Base-by-base conservation (phyloP, 2,888 invertebrate genomes). In the Ametastegia equiseti region DNA sequence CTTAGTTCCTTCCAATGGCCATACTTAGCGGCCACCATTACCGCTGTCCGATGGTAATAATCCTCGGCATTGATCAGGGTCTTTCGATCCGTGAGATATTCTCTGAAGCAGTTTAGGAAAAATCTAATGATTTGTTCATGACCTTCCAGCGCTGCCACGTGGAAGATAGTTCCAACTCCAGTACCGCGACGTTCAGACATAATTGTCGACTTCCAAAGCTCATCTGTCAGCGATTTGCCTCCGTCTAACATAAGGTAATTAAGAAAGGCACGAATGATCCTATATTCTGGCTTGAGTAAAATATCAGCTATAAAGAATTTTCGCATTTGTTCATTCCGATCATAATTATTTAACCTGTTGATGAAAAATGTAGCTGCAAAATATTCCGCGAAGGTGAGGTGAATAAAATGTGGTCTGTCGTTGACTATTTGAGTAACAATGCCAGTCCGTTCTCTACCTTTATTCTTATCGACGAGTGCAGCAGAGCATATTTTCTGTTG, bases 301-400 rank as follows among this genome's bases (percentile, higher is more conserved):
- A 65, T 33, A 33, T 65, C 36, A 19, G 9, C n/a, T n/a, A 65
- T 11, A 7, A 33, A 39, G 19, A 65, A 65, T 65, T 0, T 36
- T 19, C 36, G 39, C 1, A 19, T n/a, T 9, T 15, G 36, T 36
- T 33, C 9, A 36, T 19, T 19, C 6, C 11, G 15, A 23, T 30
- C 45, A 27, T 15, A 15, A 0, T 23, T 7, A 27, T 30, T 69
- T 30, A 69, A 11, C 13, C 0, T 42, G 5, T 42, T 42, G 19
- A 69, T 45, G 4, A 69, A 69, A 69, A 42, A 42, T 11, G 23
- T 69, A 23, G 69, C 69, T 9, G 69, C 42, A 13, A 69, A 69
- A 42, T 69, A 42, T 42, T 69, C 69, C 4, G 69, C 69, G 7
- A 69, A 69, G 11, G 69, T 42, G 13, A 39, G 39, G 27, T 69